Evolutionary conservation across 2,113 vertebrate species (phyloP).

Genomic region (Podarcis cretensis): DNA sequence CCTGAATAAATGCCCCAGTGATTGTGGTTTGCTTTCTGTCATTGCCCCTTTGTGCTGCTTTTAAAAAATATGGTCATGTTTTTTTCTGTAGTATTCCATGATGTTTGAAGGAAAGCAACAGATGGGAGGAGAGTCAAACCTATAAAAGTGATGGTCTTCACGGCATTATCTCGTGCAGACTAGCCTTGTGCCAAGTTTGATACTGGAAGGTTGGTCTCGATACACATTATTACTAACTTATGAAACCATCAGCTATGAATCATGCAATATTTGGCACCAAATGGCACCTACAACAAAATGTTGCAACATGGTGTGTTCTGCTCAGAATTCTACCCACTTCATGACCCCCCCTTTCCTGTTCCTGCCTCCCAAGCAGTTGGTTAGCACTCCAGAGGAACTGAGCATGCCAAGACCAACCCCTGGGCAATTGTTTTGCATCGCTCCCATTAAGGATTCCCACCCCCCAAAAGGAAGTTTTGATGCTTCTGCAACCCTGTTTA

Average conservation of each 20-base stretch:
- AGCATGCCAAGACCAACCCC: not conserved
- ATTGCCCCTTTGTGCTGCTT: not conserved
- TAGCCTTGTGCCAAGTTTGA: not conserved
- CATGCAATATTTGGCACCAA: not conserved
- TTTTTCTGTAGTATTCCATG: not conserved
- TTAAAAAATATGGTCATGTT: not conserved
- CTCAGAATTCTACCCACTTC: not conserved
- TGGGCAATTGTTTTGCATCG: too few species aligned
- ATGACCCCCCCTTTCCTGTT: not conserved
- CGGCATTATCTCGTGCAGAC: not conserved
- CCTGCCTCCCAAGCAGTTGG: not conserved
- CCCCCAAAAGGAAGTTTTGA: not conserved
- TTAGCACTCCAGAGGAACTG: not conserved
- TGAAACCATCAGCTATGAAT: not conserved
- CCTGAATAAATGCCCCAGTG: not conserved
- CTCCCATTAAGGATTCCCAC: not conserved
- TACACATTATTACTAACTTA: not conserved
- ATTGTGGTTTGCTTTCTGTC: not conserved
- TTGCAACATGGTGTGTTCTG: not conserved
- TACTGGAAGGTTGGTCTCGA: not conserved
- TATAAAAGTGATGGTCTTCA: not conserved
- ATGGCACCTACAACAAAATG: not conserved
- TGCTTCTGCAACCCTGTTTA: not conserved
- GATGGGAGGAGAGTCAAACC: not conserved
- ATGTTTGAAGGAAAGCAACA: not conserved